Conservation (phyloP, 1,140 invertebrate species). For the Macrostomum lignano region DNA sequence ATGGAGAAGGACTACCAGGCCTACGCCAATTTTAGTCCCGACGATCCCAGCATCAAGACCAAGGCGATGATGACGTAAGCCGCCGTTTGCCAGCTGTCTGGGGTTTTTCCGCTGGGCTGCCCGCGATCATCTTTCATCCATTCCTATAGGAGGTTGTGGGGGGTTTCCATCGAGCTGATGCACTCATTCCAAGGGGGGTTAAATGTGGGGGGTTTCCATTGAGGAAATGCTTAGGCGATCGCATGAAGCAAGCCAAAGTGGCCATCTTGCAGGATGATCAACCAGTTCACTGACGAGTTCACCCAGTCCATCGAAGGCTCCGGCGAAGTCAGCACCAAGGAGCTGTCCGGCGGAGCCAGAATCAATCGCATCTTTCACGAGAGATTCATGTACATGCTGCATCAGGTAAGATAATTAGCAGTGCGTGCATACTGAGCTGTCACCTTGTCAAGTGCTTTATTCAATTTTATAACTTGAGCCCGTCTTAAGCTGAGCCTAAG, state of each 20-base stretch:
- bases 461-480: too few relatives aligned
- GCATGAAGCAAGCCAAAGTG: background rate
- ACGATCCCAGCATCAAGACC: conserved; percentile 89
- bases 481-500: too few relatives aligned
- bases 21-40: conserved; percentile 86
- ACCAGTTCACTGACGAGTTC: conserved; percentile 82
- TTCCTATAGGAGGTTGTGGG: too few relatives aligned
- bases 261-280: conserved; percentile 57
- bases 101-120: too few relatives aligned
- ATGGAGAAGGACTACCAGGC: conserved; percentile 95
- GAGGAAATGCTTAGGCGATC: too few relatives aligned
- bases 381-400: conserved; percentile 96
- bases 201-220: too few relatives aligned
- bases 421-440: background rate
- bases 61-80: conserved; percentile 97
- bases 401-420: conserved; percentile 35
- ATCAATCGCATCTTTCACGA: conserved; percentile 96
- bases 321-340: conserved; percentile 63
- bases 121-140: too few relatives aligned
- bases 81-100: too few relatives aligned
- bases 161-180: too few relatives aligned
- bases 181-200: too few relatives aligned
- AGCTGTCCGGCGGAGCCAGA: conserved; percentile 88
- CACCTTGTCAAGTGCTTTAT: too few relatives aligned
- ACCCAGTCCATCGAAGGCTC: conserved; percentile 87